These are phyloP conservation scores for Masticophis lateralis DNA, from an alignment of 2,797 vertebrate genomes.

Conservation along the genomic window DNA sequence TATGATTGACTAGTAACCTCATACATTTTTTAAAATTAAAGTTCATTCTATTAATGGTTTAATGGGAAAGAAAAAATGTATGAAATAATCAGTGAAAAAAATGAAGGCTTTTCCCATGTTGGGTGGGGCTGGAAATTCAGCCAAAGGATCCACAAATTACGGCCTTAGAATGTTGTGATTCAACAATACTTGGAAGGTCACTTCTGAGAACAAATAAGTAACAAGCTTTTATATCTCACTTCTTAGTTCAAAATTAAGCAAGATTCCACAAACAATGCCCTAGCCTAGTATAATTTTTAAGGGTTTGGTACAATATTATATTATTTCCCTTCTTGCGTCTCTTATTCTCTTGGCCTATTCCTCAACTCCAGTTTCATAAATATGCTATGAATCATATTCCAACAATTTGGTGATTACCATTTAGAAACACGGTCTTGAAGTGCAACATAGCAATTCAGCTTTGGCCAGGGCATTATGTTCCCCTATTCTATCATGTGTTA, in stretches of 20 bases:
- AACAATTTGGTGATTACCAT: not conserved
- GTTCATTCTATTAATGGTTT: not conserved
- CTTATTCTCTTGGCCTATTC: not conserved
- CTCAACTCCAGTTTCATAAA: not conserved
- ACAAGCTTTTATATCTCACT: not conserved
- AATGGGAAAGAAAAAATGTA: not conserved
- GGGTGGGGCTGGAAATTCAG: not conserved
- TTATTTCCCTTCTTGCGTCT: not conserved
- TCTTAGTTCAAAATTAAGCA: not conserved
- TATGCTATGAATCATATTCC: not conserved
- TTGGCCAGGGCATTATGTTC: not conserved
- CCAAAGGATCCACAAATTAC: not conserved
- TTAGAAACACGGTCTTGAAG: not conserved
- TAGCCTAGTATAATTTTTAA: not conserved
- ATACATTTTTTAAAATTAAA: not conserved
- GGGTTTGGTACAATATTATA: not conserved
- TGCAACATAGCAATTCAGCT: not conserved
- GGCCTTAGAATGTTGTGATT: not conserved
- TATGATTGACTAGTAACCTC: not conserved
- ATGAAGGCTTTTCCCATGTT: not conserved
- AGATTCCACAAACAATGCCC: not conserved
- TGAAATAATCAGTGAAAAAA: not conserved
- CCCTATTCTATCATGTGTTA: not conserved
- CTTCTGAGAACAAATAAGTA: not conserved
- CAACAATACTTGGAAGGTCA: not conserved